Percentiles rank a stretch among this genome's conserved stretches.
Conservation (phyloP, 35 echinoderm and acorn worm species). For the Patiria miniata region DNA sequence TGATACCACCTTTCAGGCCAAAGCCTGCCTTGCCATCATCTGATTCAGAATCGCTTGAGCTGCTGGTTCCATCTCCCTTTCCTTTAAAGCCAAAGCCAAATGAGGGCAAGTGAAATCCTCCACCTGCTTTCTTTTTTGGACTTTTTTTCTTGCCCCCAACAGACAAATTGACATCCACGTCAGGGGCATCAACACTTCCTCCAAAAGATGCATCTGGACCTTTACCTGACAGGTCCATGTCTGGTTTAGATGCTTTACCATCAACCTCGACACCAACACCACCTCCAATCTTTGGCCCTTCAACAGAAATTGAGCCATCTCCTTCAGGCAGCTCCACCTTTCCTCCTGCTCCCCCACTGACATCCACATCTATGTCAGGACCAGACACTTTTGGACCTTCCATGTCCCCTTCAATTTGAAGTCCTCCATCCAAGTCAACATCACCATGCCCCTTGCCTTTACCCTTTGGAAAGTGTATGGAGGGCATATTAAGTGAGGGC, state of each 20-base stretch:
- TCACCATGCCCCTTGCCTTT: constrained; percentile 35
- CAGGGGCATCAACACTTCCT: constrained; percentile 32
- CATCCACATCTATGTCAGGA: constrained; percentile 42
- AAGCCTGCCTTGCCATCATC: constrained; percentile 48
- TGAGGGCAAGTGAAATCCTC: constrained; percentile 56
- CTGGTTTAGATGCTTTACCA: constrained; percentile 22
- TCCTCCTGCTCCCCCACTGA: constrained; percentile 26
- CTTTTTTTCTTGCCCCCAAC: constrained; percentile 60
- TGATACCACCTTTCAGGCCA: constrained; percentile 29
- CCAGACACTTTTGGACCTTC: background rate
- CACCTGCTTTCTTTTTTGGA: constrained; percentile 37
- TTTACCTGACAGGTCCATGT: background rate
- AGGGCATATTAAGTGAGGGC: background rate
- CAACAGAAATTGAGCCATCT: constrained; percentile 7
- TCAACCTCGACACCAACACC: background rate
- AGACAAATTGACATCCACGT: constrained; percentile 52
- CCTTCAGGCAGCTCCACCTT: constrained; percentile 16
- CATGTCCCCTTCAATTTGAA: background rate
- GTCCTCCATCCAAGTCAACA: constrained; percentile 17
- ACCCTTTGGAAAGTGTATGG: constrained; percentile 16
- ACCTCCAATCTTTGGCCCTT: constrained; percentile 14
- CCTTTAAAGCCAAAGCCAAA: constrained; percentile 41
- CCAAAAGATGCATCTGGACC: background rate
- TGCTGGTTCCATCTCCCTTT: constrained; percentile 6
- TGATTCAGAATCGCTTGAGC: constrained; percentile 20